Base-by-base conservation (phyloP, 2,797 vertebrate species). In the Syngnathus rostellatus region DNA sequence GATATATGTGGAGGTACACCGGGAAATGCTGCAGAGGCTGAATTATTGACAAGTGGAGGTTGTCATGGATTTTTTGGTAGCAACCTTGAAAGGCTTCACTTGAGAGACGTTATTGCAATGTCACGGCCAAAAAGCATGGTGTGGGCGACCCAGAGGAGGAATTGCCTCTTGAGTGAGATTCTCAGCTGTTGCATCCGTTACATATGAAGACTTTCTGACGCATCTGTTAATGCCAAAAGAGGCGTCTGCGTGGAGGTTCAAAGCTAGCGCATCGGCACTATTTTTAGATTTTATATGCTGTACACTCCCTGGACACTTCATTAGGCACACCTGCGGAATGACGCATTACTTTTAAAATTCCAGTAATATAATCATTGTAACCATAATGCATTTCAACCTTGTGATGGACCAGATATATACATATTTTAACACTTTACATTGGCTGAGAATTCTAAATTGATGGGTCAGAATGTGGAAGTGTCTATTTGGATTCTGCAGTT, bases 21-120 rank as follows among this genome's bases (percentile, higher is more conserved):
- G 70, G 68, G 73, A 67, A 37, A 8, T 38, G 69, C 74, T 69
- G 19, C 51, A 53, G 41, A 62, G 25, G 55, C 31, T 83, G 9
- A 83, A 85, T 86, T 75, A 83, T 83, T 80, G 63, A 81, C 71
- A 75, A 69, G 23, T 12, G 60, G 76, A 16, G 77, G 77, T 57
- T 65, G 73, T 82, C 67, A 71, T 54, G 46, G 76, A 31, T 31
- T 69, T 75, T 77, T 68, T 63, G 66, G 64, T 10, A 31, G 9
- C 6, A 75, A 69, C 73, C 72, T 68, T 67, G 71, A 50, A 70
- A 63, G 31, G 55, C 31, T 58, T 58, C 55, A 19, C 25, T 37
- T 8, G 8, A 0, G 57, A 76, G 73, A 67, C 79, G 69, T 77
- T 74, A 72, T 77, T 78, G 71, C 78, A 74, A 73, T 71, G 54